Percentiles rank a stretch among this genome's conserved stretches.
Conservation (phyloP, 2,797 vertebrate species). For the Clarias platycephalus region DNA sequence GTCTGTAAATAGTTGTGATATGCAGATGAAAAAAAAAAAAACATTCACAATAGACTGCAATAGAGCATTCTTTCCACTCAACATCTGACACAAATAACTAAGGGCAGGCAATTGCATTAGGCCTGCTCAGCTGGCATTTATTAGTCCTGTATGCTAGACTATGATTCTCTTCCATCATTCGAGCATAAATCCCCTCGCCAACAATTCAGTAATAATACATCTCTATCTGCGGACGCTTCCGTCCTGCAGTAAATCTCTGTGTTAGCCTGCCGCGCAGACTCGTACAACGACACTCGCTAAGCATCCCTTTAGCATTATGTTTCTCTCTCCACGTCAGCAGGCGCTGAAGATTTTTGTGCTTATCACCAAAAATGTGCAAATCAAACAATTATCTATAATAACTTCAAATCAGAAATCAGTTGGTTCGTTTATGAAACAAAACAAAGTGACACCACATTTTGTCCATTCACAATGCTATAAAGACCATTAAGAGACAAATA, state of each 20-base stretch:
- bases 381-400: conserved; percentile 79
- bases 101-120: conserved; percentile 36
- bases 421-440: conserved; percentile 73
- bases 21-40: not conserved
- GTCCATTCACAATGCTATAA: conserved; percentile 92
- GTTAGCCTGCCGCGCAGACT: conserved; percentile 73
- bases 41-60: conserved; percentile 31
- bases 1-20: conserved; percentile 15
- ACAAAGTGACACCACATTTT: conserved; percentile 82
- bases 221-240: conserved; percentile 43
- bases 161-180: conserved; percentile 27
- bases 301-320: conserved; percentile 21
- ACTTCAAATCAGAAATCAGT: conserved; percentile 63
- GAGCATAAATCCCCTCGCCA: conserved; percentile 31
- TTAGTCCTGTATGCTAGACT: conserved; percentile 36
- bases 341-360: conserved; percentile 93
- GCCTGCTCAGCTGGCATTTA: conserved; percentile 37
- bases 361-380: conserved; percentile 99
- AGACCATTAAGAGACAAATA: conserved; percentile 85
- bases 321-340: conserved; percentile 72
- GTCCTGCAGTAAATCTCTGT: conserved; percentile 52
- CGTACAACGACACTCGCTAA: conserved; percentile 1
- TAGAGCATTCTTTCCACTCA: conserved; percentile 29
- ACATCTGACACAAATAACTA: conserved; percentile 30
- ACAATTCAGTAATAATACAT: conserved; percentile 53